A percentile compares a stretch with the other conserved stretches of the same genome.
Conservation (phyloP, 2,113 vertebrate genomes). For the Collichthys lucidus region DNA sequence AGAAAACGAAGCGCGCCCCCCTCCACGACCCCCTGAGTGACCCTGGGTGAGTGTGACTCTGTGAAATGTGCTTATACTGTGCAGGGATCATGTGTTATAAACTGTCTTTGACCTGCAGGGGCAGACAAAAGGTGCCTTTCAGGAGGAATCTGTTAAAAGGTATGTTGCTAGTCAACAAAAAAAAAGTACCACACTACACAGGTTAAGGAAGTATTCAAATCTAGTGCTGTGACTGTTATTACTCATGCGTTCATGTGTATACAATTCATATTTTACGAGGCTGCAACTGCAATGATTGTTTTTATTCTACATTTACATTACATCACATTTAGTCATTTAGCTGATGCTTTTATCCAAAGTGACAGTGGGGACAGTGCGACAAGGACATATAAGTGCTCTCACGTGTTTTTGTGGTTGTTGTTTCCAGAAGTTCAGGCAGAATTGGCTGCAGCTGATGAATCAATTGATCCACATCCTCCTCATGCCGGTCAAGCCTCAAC, state of each 20-base stretch:
- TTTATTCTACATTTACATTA: no score
- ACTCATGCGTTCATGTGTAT: not conserved
- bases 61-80: not conserved
- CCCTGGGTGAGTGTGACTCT: constrained; percentile 50
- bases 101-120: constrained; percentile 50
- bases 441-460: constrained; percentile 37
- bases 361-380: no score
- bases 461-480: constrained; percentile 19
- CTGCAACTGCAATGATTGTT: no score
- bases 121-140: constrained; percentile 42
- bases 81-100: not conserved
- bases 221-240: not conserved
- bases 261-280: no score
- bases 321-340: no score
- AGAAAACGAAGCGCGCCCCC: constrained; percentile 75
- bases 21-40: constrained; percentile 54
- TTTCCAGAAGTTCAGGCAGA: constrained; percentile 65
- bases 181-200: not conserved
- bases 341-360: no score
- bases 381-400: not conserved
- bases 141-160: constrained; percentile 70
- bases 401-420: not conserved
- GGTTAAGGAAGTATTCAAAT: no score
- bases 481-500: not conserved
- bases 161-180: constrained; percentile 28